Conservation (phyloP, 2,888 invertebrate genomes). For the Tillus elongatus region DNA sequence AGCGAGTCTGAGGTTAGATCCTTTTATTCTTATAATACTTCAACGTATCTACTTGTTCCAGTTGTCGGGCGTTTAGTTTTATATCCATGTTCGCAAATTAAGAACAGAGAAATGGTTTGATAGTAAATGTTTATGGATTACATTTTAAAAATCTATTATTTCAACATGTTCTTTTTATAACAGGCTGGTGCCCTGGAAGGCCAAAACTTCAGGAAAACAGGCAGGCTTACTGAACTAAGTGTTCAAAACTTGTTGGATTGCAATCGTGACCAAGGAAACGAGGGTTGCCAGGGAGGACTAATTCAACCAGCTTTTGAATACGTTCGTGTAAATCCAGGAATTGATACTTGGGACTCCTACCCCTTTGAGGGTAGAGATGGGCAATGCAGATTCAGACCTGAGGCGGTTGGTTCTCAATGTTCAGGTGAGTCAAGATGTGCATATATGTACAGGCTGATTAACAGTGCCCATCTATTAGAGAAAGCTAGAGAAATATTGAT, state of each 20-base stretch:
- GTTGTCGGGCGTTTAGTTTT: too few species aligned
- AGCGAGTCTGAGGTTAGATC: too few species aligned
- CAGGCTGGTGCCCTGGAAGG: slow-evolving; percentile 52
- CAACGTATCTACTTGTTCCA: too few species aligned
- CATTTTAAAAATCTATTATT: too few species aligned
- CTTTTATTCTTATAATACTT: too few species aligned
- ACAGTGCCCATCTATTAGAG: too few species aligned
- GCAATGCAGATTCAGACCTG: slow-evolving; percentile 16
- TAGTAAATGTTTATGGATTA: too few species aligned
- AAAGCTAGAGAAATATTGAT: too few species aligned
- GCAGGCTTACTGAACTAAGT: slow-evolving; percentile 43
- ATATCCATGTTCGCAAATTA: too few species aligned
- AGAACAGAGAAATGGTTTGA: too few species aligned
- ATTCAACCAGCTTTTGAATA: slow-evolving; percentile 45
- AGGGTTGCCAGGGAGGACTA: slow-evolving; percentile 46
- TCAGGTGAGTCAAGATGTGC: slow-evolving; percentile 15
- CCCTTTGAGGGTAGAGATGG: slow-evolving; percentile 37
- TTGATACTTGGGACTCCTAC: slow-evolving; percentile 46
- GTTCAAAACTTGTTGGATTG: slow-evolving; percentile 51
- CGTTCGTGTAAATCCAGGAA: slow-evolving; percentile 42
- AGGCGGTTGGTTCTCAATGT: slow-evolving; percentile 13
- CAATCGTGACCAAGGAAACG: slow-evolving; percentile 41
- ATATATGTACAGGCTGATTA: too few species aligned
- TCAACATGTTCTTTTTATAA: background rate
- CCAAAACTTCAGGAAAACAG: slow-evolving; percentile 44